Percentiles rank a stretch among this genome's conserved stretches.
These are phyloP conservation scores for Theretra japonica DNA, from an alignment of 2,888 invertebrate species.

Conservation along the genomic window DNA sequence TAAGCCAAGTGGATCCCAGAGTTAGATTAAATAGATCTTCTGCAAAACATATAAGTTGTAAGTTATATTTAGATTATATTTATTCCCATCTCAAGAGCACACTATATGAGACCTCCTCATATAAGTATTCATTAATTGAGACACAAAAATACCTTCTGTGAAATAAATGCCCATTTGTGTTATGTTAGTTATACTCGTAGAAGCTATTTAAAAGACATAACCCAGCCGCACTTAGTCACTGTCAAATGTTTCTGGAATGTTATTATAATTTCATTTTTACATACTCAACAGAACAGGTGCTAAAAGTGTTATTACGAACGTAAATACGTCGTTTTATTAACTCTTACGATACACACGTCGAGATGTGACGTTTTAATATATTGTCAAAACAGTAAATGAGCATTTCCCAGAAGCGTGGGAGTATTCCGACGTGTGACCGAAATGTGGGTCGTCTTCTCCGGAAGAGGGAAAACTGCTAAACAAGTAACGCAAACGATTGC, in stretches of 20 bases:
- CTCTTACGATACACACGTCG: conserved; percentile 45
- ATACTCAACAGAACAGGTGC: conserved; percentile 33
- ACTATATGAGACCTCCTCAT: too few species aligned
- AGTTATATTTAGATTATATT: too few species aligned
- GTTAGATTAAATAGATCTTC: too few species aligned
- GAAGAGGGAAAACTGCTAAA: conserved; percentile 42
- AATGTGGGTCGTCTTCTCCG: conserved; percentile 67
- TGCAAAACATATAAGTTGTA: too few species aligned
- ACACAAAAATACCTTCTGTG: too few species aligned
- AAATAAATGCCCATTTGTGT: background rate
- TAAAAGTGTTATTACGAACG: conserved; percentile 37
- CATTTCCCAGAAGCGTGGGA: conserved; percentile 75
- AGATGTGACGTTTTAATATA: conserved; percentile 63
- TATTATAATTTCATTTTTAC: background rate
- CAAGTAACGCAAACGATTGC: conserved; percentile 7
- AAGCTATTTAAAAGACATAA: background rate
- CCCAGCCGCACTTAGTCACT: conserved; percentile 4
- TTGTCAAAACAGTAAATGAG: conserved; percentile 68
- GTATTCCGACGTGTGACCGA: conserved; percentile 47
- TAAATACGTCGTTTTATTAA: conserved; percentile 27
- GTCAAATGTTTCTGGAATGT: background rate
- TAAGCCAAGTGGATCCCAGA: too few species aligned
- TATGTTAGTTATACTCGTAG: background rate
- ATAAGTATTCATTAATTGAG: too few species aligned
- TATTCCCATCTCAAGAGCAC: too few species aligned